These are phyloP conservation scores for Pontoporia blainvillei DNA, from an alignment of 2,113 vertebrate genomes.

Conservation along the genomic window DNA sequence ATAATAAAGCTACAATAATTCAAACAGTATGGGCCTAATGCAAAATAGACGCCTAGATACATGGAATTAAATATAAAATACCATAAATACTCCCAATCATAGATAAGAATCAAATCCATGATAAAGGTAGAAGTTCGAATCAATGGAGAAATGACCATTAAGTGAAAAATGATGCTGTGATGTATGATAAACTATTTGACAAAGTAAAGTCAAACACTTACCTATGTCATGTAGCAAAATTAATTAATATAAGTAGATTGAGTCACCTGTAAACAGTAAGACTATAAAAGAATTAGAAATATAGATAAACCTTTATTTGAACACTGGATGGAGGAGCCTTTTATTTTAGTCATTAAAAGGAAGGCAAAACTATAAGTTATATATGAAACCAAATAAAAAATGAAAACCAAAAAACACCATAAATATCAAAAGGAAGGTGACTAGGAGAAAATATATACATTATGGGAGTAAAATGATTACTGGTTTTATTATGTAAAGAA, in stretches of 20 bases:
- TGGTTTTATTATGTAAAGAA: neutral
- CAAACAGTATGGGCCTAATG: neutral
- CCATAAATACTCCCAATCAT: neutral
- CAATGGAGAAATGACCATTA: neutral
- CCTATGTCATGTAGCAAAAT: neutral
- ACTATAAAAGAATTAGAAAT: neutral
- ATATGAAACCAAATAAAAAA: neutral
- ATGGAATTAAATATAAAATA: neutral
- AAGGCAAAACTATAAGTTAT: neutral
- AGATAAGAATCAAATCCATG: neutral
- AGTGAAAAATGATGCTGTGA: neutral
- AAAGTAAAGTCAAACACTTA: neutral
- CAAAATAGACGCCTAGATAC: neutral
- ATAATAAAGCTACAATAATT: neutral
- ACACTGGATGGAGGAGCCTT: neutral
- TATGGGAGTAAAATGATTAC: neutral
- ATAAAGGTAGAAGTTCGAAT: neutral
- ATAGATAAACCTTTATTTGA: neutral
- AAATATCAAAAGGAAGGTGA: neutral
- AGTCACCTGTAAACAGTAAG: neutral
- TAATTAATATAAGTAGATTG: neutral
- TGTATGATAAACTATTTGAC: neutral
- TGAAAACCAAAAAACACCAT: neutral
- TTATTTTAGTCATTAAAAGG: neutral
- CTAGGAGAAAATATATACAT: neutral